phyloP scores from a whole-genome alignment of 2,113 vertebrate genomes.

The Passerina amoena region DNA sequence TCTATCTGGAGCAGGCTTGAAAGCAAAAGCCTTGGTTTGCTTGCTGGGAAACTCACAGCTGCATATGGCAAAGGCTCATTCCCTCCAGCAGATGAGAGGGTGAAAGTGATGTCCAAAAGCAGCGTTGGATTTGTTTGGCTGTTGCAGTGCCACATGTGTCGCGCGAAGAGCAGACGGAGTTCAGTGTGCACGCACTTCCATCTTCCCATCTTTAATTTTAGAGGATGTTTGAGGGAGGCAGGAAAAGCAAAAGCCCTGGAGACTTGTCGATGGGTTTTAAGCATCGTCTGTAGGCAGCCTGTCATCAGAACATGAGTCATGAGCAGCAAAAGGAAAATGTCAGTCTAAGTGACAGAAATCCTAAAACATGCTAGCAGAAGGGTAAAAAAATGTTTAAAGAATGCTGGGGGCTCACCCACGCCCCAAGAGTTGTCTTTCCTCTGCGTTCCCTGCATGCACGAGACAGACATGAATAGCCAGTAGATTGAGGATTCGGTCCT shows the following conservation, averaged over 20 bases:
- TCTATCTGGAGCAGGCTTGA: not conserved
- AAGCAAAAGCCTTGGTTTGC: not conserved
- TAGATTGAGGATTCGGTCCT: conserved; percentile 4
- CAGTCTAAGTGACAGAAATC: conserved; percentile 55
- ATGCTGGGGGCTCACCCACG: conserved; percentile 57
- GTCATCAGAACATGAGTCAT: conserved; percentile 65
- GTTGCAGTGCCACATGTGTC: conserved; percentile 19
- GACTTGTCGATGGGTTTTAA: conserved; percentile 67
- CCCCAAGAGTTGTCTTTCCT: conserved; percentile 2
- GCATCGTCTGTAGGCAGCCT: conserved; percentile 56
- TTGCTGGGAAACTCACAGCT: not conserved
- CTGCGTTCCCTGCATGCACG: conserved; percentile 12
- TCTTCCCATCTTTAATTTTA: conserved; percentile 63
- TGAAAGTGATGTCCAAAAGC: not conserved
- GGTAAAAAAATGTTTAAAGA: not conserved
- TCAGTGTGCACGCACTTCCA: not conserved
- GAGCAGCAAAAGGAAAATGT: conserved; percentile 61
- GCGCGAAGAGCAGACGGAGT: conserved; percentile 14
- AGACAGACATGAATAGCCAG: conserved; percentile 49
- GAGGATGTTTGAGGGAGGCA: conserved; percentile 65
- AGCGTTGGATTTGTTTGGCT: conserved; percentile 20
- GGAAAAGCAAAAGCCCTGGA: conserved; percentile 68
- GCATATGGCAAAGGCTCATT: not conserved
- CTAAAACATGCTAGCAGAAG: conserved; percentile 51
- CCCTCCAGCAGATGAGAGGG: not conserved